phyloP scores from a whole-genome alignment of 2,113 vertebrate genomes.

The Antennarius striatus region DNA sequence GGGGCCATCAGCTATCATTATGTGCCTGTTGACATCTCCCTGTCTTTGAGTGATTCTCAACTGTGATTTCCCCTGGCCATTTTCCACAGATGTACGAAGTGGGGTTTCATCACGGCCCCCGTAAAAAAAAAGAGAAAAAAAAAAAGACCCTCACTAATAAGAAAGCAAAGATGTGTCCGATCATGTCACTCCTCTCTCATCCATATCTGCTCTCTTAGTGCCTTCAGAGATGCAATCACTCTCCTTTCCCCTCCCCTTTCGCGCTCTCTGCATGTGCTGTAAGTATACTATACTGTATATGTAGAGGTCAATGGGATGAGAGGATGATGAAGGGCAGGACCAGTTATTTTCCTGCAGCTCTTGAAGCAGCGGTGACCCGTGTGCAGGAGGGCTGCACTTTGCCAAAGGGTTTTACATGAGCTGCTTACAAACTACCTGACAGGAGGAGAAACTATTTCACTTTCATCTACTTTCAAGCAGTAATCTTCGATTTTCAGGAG shows the following conservation, averaged over 20 bases:
- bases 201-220: constrained; percentile 54
- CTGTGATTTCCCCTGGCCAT: constrained; percentile 76
- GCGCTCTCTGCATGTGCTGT: constrained; percentile 37
- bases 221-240: constrained; percentile 73
- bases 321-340: constrained; percentile 69
- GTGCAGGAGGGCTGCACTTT: constrained; percentile 66
- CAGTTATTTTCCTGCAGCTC: constrained; percentile 66
- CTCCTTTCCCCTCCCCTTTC: constrained; percentile 36
- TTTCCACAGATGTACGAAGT: constrained; percentile 72
- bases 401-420: constrained; percentile 45
- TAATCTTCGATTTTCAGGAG: constrained; percentile 8
- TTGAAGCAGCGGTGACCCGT: constrained; percentile 64
- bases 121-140: constrained; percentile 55
- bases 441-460: constrained; percentile 52
- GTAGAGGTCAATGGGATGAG: constrained; percentile 70
- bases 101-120: constrained; percentile 72
- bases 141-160: constrained; percentile 71
- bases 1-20: constrained; percentile 83
- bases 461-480: constrained; percentile 35
- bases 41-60: constrained; percentile 80
- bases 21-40: constrained; percentile 80
- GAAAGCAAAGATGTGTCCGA: constrained; percentile 68
- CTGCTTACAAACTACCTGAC: constrained; percentile 53
- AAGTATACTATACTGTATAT: constrained; percentile 64
- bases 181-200: constrained; percentile 60